Base-by-base conservation (phyloP, 2,113 vertebrate species). In the Dinomys branickii region DNA sequence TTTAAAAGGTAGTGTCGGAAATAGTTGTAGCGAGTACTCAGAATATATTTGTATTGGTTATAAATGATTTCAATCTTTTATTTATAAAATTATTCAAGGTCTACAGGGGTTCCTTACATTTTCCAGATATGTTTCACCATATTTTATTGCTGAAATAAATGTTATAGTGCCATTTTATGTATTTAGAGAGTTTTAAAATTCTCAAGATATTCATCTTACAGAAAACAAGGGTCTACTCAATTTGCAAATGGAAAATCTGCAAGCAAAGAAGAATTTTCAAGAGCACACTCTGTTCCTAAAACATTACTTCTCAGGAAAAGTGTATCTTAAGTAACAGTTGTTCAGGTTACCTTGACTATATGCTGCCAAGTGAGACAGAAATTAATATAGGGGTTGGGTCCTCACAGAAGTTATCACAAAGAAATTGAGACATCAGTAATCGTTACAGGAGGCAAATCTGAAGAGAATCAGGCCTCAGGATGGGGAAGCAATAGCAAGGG, bases 271-370 rank as follows among this genome's bases (percentile, higher is more conserved):
- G 24, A 14, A 0, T 44, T 81, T 44, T 96, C 47, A 96, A 54
- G 86, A 97, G 85, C 3, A 96, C n/a, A 96, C 96, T 98, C 56
- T 73, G 0, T 71, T 73, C 41, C 81, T 95, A 69, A 93, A 96
- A 94, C 16, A 87, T 50, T 78, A 50, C 47, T 85, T 95, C 0
- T 90, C 95, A 26, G 81, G 6, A 26, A 82, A 92, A 88, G 4
- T 14, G 0, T 19, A 0, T 75, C 82, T 85, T 91, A 96, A 94
- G 35, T 86, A 50, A 96, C 92, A 61, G 73, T 94, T 56, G 80
- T 9, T 9, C 54, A 63, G 17, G 1, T 94, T 95, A 89, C 61
- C 41, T 77, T 47, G 28, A 47, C 7, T 30, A 50, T 17, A 50
- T 28, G 28, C 26, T 17, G 44, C n/a, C 41, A 50, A 78, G 16